Base-by-base conservation (phyloP, 2,113 vertebrate genomes). In the Eonycteris spelaea region DNA sequence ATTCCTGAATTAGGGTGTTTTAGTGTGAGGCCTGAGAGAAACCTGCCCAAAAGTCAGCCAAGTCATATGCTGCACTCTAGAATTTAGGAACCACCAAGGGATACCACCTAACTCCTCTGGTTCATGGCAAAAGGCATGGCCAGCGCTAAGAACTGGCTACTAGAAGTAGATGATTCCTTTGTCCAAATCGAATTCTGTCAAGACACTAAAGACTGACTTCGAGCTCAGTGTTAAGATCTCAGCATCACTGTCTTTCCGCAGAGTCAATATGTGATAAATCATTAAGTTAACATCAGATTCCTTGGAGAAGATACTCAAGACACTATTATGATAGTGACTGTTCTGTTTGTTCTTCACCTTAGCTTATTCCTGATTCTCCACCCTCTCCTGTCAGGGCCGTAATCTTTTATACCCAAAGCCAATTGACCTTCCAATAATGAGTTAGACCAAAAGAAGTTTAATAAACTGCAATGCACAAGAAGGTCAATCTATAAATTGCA, bases 371-470 rank as follows among this genome's bases (percentile, higher is more conserved):
- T 77, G 43, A 95, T 35, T 68, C n/a, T 85, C 77, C 26, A 7
- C 2, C 26, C 5, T 70, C 22, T 35, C 45, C 11, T 59, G 26
- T 86, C 19, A 87, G n/a, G 80, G 40, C 14, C 21, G 80, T 94
- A 88, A 90, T 48, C 7, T 13, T 71, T 87, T 26, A 43, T n/a
- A 43, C 3, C 18, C 19, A 80, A 87, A 93, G 30, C 19, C 82
- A 88, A 80, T 35, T 96, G 86, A 89, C 13, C 65, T 94, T 93
- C 22, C 4, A 65, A 43, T 88, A 93, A 90, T 96, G 61, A 95
- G 86, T 93, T 95, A 87, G 77, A 86, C 45, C 14, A 51, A 90
- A 11, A 89, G 38, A 86, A 79, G 68, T 43, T 83, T 73, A 91
- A 91, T 86, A 78, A 95, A 93, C 19, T 93, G 19, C 11, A 43